These are phyloP conservation scores for Rhinopomastus cyanomelas DNA, from an alignment of 2,113 vertebrate species.

Conservation along the genomic window DNA sequence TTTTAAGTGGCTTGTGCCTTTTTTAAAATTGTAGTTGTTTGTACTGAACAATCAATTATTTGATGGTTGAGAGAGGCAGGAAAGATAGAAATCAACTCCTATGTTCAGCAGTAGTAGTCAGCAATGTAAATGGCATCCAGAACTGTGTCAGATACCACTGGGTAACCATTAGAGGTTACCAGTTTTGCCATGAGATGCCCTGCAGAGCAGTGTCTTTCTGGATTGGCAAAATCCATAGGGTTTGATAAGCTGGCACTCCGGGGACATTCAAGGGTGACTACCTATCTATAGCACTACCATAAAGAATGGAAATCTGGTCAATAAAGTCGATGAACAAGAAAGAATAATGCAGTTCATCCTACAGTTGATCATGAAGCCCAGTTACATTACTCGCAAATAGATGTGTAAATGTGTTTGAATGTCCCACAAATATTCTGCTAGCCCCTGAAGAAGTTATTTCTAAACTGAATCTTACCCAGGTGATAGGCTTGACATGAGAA, in stretches of 20 bases:
- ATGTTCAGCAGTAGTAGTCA: not conserved
- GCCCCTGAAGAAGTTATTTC: not conserved
- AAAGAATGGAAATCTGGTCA: not conserved
- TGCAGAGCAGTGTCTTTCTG: not conserved
- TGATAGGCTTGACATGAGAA: not conserved
- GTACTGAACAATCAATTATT: not conserved
- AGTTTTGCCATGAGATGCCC: not conserved
- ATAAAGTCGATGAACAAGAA: not conserved
- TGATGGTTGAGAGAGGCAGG: fast-evolving
- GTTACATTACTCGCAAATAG: not conserved
- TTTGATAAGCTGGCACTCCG: not conserved
- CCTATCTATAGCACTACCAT: not conserved
- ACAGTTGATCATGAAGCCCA: not conserved
- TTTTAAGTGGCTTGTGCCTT: not conserved
- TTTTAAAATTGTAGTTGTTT: not conserved
- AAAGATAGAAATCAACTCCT: not conserved
- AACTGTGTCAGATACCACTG: not conserved
- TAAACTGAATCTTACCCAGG: not conserved
- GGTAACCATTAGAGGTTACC: not conserved
- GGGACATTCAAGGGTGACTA: not conserved
- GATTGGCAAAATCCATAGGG: not conserved
- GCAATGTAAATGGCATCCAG: not conserved
- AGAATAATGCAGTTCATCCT: not conserved
- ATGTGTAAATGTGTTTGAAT: not conserved
- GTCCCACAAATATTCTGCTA: not conserved